Evolutionary conservation across 2,888 invertebrate genomes (phyloP), one percentile per base, ranked within the genome.

Genomic region (Gibbula magus): DNA sequence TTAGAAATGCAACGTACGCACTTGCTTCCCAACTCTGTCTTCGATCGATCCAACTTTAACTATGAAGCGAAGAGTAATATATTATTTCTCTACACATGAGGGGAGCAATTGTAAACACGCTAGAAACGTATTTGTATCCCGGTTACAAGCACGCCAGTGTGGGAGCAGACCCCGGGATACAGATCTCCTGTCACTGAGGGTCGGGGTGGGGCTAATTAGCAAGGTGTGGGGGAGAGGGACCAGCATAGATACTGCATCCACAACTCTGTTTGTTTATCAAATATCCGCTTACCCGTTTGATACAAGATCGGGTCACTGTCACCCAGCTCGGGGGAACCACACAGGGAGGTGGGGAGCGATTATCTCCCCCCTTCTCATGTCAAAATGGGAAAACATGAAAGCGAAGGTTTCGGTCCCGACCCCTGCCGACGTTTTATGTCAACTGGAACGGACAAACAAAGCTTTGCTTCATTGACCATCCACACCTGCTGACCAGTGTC

Each of bases 41-140:
- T 70, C 32, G 16, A 70, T 70, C 70, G 70, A 70, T 70, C 70
- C 39, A 39, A 32, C 35, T 70, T 70, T 70, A 35, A 29, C 35
- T 39, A 70, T 70, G 29, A 70, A 32, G 20, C 32, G 39, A 70
- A 35, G n/a, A 39, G 35, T 70, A 70, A 70, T 70, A 70, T 70
- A 70, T 70, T 70, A 35, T 70, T 70, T 70, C 70, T 70, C 70
- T 35, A 70, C 70, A 70, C 70, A 70, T 70, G 70, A 39, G 32
- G 70, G 35, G 35, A 70, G 70, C 70, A 18, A 70, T 70, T 70
- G 70, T 35, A 35, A 70, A 70, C 70, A 70, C 70, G 70, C 70
- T 10, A 70, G 39, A 20, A 70, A 70, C 70, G 70, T 39, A 70
- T 70, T 35, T 35, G 35, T 70, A 35, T 70, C 70, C 16, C 39